Evolutionary conservation across 2,797 vertebrate genomes (phyloP), one percentile per base, ranked within the genome.

Genomic region (Argyrosomus regius): DNA sequence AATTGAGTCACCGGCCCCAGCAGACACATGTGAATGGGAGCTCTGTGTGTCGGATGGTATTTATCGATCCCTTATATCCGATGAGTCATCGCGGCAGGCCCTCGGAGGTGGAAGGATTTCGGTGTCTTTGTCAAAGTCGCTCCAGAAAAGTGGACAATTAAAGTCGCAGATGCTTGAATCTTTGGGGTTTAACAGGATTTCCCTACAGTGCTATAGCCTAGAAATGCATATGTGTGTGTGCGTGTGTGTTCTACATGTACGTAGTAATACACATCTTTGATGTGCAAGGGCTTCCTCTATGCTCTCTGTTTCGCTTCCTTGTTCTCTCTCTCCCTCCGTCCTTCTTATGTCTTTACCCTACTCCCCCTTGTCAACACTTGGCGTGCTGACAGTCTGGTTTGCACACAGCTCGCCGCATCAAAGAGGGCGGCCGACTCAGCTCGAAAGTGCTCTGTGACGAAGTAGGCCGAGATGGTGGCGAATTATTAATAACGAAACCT

Each of bases 1-100:
- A 65, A 69, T 5, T n/a, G 77, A 83, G 57, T 80, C 81, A 81
- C 35, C 57, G 45, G 41, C 35, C 59, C 43, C 73, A 18, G 31
- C 2, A 64, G 45, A 58, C 16, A 26, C 26, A 31, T 56, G 41
- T 4, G 6, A 26, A 45, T 54, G 50, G 41, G 3, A 46, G 39
- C 41, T 39, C 3, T 39, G 60, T 28, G 20, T 16, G 39, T 58
- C 28, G 11, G 61, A 49, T 9, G 18, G 52, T 13, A 41, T 78
- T 74, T 61, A 74, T 80, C 57, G 54, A 80, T 77, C 39, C 13
- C 14, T 60, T 2, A 48, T 72, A 41, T 50, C 13, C n/a, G 20
- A 56, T 43, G 61, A 76, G 56, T 77, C 77, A 43, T 28, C 16
- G 1, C 16, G 1, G 45, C 14, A 18, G 39, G 35, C 7, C 24